Percentiles rank a stretch among this genome's conserved stretches.
These are phyloP conservation scores for Nomada ruficornis DNA, from an alignment of 2,888 invertebrate species.

Conservation along the genomic window DNA sequence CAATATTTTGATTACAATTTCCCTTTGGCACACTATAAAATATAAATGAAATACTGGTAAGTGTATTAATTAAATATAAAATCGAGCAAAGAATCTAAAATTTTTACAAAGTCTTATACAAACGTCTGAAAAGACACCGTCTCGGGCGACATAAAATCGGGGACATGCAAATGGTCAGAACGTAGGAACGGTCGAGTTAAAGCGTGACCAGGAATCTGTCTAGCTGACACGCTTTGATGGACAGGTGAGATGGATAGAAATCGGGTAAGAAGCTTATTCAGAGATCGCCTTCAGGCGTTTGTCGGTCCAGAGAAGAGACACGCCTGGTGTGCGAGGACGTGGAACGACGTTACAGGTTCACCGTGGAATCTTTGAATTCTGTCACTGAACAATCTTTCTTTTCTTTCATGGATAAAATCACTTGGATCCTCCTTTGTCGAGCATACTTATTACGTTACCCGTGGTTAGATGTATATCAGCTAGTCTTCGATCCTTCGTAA, in stretches of 20 bases:
- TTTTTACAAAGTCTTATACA: too few relatives aligned
- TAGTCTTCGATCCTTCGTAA: constrained; percentile 39
- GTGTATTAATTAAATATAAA: too few relatives aligned
- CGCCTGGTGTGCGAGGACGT: constrained; percentile 83
- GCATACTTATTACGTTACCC: constrained; percentile 53
- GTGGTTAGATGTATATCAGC: constrained; percentile 70
- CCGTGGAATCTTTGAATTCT: constrained; percentile 68
- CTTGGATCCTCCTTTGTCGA: constrained; percentile 61
- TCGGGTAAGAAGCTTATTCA: constrained; percentile 56
- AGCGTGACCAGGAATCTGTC: constrained; percentile 50
- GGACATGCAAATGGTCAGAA: constrained; percentile 19
- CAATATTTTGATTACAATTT: too few relatives aligned
- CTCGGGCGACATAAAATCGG: background rate
- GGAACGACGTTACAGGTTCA: constrained; percentile 81
- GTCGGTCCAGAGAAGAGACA: constrained; percentile 72
- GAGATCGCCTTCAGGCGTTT: constrained; percentile 58
- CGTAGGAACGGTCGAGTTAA: constrained; percentile 33
- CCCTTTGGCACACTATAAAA: too few relatives aligned
- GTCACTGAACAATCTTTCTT: constrained; percentile 65
- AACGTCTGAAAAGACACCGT: too few relatives aligned
- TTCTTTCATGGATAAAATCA: constrained; percentile 71
- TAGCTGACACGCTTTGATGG: constrained; percentile 53
- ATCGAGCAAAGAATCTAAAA: too few relatives aligned
- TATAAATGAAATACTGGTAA: too few relatives aligned
- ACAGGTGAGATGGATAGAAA: constrained; percentile 47